Evolutionary conservation across 92 coral and sea anemone genomes (phyloP), one percentile per base, ranked within the genome.

Genomic region (Umimayanthus kanabou): DNA sequence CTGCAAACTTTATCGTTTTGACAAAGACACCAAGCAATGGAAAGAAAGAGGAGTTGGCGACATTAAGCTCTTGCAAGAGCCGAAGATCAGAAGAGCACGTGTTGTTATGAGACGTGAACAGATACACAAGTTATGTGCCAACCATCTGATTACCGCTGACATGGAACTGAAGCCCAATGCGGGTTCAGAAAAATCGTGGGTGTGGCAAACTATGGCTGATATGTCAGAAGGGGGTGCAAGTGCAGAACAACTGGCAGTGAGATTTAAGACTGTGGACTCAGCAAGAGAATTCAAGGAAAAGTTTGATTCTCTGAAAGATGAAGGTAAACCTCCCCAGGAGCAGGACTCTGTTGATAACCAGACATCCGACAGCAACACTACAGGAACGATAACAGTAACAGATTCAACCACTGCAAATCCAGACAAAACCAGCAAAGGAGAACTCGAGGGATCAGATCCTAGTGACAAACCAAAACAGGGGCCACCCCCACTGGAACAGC

Each of bases 31-130:
- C 23, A 87, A 92, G 47, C 96, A 95, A 71, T 96, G 99, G 99
- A 96, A 95, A 75, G 99, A 96, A 58, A 92, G 99, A 42, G 99
- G 99, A 37, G 90, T 96, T 40, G 99, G 99, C 6, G 98, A 96
- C 61, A 91, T 96, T 49, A 96, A 96, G 89, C 92, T 96, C 39
- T 89, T 96, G 77, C 87, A 82, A 85, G 90, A 91, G 81, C 88
- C 80, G 3, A 81, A 85, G 58, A 88, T 93, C 42, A 89, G 93
- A 61, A 93, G 87, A 85, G 93, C 92, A 71, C 96, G 99, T 71
- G 92, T 96, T 23, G 89, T 96, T 23, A 96, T 96, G 98, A 92
- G 98, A 69, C 92, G 98, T 6, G 98, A 93, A 18, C 98, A 94
- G 39, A 85, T 96, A 77, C 80, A 92, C 45, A 96, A 96, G 86